Evolutionary conservation across 2,888 invertebrate genomes (phyloP), one percentile per base, ranked within the genome.

Genomic region (Pristionchus japonicus): DNA sequence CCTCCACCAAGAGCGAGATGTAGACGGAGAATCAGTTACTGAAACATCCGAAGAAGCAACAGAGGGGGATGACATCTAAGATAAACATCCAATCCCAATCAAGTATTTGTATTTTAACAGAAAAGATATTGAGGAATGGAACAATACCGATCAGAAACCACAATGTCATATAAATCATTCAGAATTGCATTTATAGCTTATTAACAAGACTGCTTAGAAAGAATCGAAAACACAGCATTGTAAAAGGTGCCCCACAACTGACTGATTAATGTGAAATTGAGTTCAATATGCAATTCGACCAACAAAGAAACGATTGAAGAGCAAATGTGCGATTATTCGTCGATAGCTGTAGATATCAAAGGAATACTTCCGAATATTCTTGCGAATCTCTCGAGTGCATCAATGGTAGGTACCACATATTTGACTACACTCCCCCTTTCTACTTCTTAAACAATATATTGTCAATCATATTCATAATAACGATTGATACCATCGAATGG

Each of bases 321-420:
- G n/a, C n/a, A n/a, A n/a, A n/a, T n/a, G n/a, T n/a, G n/a, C n/a
- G n/a, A n/a, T n/a, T n/a, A 37, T 17, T 82, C 82, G 4, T 82
- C 82, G 31, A 82, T 49, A 11, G 47, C 84, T n/a, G 84, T 37
- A 23, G 57, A 61, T 34, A 61, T 61, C 13, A 86, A 34, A 47
- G 43, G 31, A 43, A 86, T 43, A 15, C 1, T 27, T 34, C 91
- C 88, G 74, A 92, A 92, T 3, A 90, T 89, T 85, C 82, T 83
- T 1, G 90, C 86, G 88, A 92, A 92, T 80, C 89, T 86, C n/a
- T 92, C 92, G 13, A 91, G 20, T 17, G 87, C 88, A 49, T 91
- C 90, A 23, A 90, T 88, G 1, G 88, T 83, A 7, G 92, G 91
- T 23, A 90, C 17, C 3, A 91, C 34, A 49, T 90, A 91, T 0